Evolutionary conservation across 2,113 vertebrate genomes (phyloP).

Genomic region (Malaclemys terrapin): DNA sequence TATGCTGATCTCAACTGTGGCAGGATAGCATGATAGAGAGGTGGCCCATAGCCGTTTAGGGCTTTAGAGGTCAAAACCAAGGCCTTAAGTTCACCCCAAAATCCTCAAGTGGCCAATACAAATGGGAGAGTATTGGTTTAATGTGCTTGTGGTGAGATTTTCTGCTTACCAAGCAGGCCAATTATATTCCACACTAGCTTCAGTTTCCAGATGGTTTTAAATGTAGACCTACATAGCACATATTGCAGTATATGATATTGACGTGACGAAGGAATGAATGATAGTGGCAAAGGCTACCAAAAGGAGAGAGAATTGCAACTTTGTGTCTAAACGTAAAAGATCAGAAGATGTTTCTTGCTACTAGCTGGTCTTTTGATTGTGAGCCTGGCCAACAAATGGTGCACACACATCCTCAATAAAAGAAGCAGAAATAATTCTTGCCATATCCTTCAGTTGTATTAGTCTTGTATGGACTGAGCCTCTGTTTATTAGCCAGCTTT

Average conservation of each 20-base stretch:
- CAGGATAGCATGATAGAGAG: background rate
- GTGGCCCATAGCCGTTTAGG: background rate
- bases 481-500: too few relatives aligned
- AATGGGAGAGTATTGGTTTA: background rate
- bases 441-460: background rate
- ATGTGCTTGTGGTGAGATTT: background rate
- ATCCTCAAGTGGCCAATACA: too few relatives aligned
- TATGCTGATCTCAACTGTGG: background rate
- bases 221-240: background rate
- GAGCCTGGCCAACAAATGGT: background rate
- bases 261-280: too few relatives aligned
- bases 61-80: background rate
- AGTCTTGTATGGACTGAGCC: too few relatives aligned
- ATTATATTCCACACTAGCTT: background rate
- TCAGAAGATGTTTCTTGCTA: too few relatives aligned
- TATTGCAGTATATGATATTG: too few relatives aligned
- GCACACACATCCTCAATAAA: background rate
- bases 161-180: background rate
- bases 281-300: too few relatives aligned
- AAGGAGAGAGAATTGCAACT: too few relatives aligned
- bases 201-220: background rate
- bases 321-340: too few relatives aligned
- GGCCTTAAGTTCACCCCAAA: background rate
- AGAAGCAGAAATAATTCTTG: background rate
- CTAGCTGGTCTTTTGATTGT: too few relatives aligned